Conservation (phyloP, 1,140 invertebrate species). For the Drosophila nigrodunni region DNA sequence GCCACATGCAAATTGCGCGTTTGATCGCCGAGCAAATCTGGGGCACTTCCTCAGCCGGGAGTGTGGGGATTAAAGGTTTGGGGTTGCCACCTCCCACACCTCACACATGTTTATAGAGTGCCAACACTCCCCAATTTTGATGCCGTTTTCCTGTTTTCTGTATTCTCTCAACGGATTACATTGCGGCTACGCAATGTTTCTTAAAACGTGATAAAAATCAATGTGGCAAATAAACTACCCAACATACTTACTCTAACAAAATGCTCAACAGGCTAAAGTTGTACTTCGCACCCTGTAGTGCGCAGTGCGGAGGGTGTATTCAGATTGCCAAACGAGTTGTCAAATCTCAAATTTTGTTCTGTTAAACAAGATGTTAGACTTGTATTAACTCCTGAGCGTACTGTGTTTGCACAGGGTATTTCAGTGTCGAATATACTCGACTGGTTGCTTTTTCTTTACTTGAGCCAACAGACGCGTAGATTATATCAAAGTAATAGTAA, state of each 20-base stretch:
- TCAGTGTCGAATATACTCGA: too few species aligned
- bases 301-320: too few species aligned
- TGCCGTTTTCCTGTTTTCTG: neutral
- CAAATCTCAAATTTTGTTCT: too few species aligned
- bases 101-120: neutral
- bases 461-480: constrained; percentile 27
- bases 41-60: neutral
- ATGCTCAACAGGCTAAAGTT: constrained; percentile 43
- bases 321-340: too few species aligned
- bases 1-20: neutral
- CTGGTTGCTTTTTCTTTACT: neutral
- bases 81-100: too few species aligned
- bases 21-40: neutral
- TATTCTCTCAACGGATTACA: constrained; percentile 1
- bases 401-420: too few species aligned
- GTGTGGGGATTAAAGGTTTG: too few species aligned
- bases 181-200: constrained; percentile 10
- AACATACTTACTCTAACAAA: neutral
- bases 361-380: too few species aligned
- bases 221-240: constrained; percentile 49
- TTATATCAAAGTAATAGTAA: constrained; percentile 59
- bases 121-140: neutral
- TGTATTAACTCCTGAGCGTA: too few species aligned
- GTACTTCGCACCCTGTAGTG: neutral
- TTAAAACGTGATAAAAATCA: constrained; percentile 56